Conservation (phyloP, 1,140 invertebrate genomes). For the Aphelenchoides fujianensis region DNA sequence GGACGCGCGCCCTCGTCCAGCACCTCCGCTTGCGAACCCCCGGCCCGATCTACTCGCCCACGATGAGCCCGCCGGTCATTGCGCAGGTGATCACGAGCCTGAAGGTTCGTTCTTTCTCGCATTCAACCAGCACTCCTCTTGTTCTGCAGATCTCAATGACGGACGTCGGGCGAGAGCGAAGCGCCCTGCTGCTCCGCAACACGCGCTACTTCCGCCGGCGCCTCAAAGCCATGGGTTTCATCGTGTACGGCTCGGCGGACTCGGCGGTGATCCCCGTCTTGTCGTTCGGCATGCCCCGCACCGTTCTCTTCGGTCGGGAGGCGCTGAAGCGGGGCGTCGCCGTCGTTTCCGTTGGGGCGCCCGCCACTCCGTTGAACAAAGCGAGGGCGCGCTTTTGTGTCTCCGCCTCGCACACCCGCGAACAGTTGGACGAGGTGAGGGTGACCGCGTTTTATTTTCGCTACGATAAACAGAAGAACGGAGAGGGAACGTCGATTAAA, state of each 20-base stretch:
- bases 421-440: constrained; percentile 20
- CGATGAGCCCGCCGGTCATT: constrained; percentile 64
- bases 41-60: constrained; percentile 63
- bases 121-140: constrained; percentile 4
- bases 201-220: constrained; percentile 40
- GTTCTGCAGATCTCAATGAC: constrained; percentile 63
- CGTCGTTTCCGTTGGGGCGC: constrained; percentile 90
- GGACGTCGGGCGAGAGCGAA: constrained; percentile 56
- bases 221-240: constrained; percentile 73
- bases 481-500: no score
- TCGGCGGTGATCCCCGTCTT: constrained; percentile 92
- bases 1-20: constrained; percentile 64
- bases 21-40: constrained; percentile 63
- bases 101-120: background rate
- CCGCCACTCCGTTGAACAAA: constrained; percentile 85
- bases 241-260: constrained; percentile 87
- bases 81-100: constrained; percentile 64
- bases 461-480: no score
- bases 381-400: constrained; percentile 89
- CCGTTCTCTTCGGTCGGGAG: constrained; percentile 75
- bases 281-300: constrained; percentile 86
- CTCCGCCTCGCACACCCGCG: constrained; percentile 80
- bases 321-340: constrained; percentile 78
- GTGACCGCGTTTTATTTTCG: background rate
- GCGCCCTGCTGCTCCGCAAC: constrained; percentile 39